Percentiles rank a stretch among this genome's conserved stretches.
These are phyloP conservation scores for Tolypeutes matacus DNA, from an alignment of 2,797 vertebrate genomes.

Conservation along the genomic window DNA sequence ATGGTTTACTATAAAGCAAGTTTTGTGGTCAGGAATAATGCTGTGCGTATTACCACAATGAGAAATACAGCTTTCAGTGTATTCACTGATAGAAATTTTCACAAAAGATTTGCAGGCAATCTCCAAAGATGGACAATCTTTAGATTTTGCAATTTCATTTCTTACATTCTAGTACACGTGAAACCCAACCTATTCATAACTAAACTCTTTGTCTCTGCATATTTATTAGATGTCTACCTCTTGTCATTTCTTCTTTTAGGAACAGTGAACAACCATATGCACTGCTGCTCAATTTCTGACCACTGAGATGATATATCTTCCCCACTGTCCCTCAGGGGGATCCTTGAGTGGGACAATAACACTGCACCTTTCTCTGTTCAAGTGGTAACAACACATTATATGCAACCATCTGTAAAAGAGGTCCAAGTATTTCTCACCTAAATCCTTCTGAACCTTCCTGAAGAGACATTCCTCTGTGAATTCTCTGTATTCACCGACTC, in stretches of 20 bases:
- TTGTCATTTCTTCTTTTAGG: neutral
- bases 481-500: neutral
- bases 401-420: neutral
- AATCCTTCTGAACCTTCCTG: neutral
- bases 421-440: too few species aligned
- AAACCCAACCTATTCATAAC: neutral
- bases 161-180: too few species aligned
- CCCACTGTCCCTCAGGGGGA: neutral
- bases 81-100: too few species aligned
- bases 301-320: neutral
- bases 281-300: neutral
- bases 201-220: neutral
- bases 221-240: neutral
- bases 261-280: neutral
- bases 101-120: too few species aligned
- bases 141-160: too few species aligned
- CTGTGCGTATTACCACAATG: too few species aligned
- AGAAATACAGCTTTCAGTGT: too few species aligned
- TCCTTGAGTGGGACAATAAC: too few species aligned
- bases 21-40: too few species aligned
- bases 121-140: too few species aligned
- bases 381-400: neutral
- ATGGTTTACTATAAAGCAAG: too few species aligned
- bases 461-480: neutral
- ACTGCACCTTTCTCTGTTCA: neutral